Evolutionary conservation across 2,888 invertebrate genomes (phyloP), one percentile per base, ranked within the genome.

Genomic region (Tiliacea aurago): DNA sequence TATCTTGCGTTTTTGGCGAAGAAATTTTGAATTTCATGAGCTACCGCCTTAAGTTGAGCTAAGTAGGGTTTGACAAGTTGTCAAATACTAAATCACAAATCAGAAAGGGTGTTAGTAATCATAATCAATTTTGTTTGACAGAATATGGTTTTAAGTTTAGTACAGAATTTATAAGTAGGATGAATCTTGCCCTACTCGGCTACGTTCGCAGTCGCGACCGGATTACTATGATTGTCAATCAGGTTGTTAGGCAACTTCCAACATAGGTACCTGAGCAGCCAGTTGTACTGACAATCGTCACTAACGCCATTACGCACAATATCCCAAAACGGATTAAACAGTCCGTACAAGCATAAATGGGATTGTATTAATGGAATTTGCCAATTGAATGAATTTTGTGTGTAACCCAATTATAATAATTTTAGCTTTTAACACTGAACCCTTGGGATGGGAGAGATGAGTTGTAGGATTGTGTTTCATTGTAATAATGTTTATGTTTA

Each of bases 301-400:
- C 63, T 55, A 56, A 71, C 58, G 63, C 62, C 47, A 80, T 73
- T 56, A 53, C 56, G 61, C 23, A 70, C 67, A 73, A 77, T 75
- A 70, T 10, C 68, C 61, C 62, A 63, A 77, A 77, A 51, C 71
- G 58, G 77, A 81, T 86, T 81, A 76, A 70, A 64, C 61, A 56
- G 58, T 5, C 47, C 81, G n/a, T 73, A 77, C 55, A 76, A 74
- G 53, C 68, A 70, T 62, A 64, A 82, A 81, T 55, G 47, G 83
- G 63, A 84, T 86, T 55, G 51, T 56, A 79, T 59, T 79, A 82
- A 77, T 82, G 77, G 71, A 75, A 77, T 85, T 78, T 77, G 28
- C 64, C 75, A 56, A 82, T 82, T 77, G 61, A 79, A 66, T 85
- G 71, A 59, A 67, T 79, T 66, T 73, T 41, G 58, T 45, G 49